Conservation (phyloP, 2,113 vertebrate species). For the Ammospiza caudacuta region DNA sequence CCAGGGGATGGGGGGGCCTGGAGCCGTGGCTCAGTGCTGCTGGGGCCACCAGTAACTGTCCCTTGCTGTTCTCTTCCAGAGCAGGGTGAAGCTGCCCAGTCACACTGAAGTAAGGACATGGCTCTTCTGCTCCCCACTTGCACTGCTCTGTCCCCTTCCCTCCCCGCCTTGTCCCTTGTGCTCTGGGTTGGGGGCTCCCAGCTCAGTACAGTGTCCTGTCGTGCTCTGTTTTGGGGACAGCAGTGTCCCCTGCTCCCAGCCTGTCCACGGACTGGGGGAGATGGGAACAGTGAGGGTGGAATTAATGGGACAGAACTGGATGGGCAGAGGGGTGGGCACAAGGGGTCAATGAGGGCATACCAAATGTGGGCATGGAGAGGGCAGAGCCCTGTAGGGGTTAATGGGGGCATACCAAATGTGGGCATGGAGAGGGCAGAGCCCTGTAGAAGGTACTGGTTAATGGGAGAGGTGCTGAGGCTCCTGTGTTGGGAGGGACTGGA, state of each 20-base stretch:
- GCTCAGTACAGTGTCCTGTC: neutral
- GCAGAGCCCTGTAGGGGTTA: neutral
- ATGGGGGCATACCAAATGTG: neutral
- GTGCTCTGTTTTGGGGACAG: neutral
- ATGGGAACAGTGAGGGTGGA: neutral
- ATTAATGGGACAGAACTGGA: neutral
- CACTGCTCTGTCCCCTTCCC: constrained; percentile 28
- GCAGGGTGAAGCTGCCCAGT: constrained; percentile 83
- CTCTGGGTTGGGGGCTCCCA: neutral
- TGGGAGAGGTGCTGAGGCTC: neutral
- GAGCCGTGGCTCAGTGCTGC: neutral
- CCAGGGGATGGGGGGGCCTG: neutral
- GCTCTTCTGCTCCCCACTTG: constrained; percentile 72
- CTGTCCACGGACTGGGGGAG: neutral
- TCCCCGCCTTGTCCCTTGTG: constrained; percentile 42
- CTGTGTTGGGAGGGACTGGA: neutral
- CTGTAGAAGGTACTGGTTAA: neutral
- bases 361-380: neutral
- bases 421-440: neutral
- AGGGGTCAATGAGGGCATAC: neutral
- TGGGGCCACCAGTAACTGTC: constrained; percentile 49
- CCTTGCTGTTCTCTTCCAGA: constrained; percentile 82
- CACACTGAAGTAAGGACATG: constrained; percentile 83
- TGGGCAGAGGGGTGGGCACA: neutral
- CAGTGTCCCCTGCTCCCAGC: neutral